Percentiles rank a stretch among this genome's conserved stretches.
Conservation (phyloP, 2,888 invertebrate genomes). For the Desoria tigrina region DNA sequence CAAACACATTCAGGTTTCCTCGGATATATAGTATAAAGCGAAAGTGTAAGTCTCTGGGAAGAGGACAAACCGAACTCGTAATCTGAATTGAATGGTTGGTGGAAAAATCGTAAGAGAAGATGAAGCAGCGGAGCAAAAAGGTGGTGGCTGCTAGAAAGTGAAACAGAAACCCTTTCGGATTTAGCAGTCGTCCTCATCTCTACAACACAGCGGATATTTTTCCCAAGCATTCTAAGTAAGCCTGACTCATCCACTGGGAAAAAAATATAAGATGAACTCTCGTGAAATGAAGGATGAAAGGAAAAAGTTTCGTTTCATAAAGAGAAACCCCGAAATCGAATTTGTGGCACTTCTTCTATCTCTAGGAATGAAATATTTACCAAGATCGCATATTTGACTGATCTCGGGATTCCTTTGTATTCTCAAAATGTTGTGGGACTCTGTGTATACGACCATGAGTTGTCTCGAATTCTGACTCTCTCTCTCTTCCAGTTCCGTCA, state of each 20-base stretch:
- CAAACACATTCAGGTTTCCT: too few relatives aligned
- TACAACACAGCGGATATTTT: not conserved
- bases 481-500: too few relatives aligned
- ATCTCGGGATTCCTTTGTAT: slow-evolving; percentile 19
- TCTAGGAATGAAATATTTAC: slow-evolving; percentile 12
- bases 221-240: not conserved
- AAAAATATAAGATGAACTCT: slow-evolving; percentile 8
- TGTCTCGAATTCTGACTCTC: slow-evolving; percentile 3
- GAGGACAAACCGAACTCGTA: not conserved
- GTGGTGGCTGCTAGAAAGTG: not conserved
- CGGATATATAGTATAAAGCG: not conserved
- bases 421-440: not conserved
- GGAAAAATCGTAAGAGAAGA: not conserved
- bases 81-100: not conserved
- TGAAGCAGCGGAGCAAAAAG: not conserved
- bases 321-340: slow-evolving; percentile 29
- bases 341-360: slow-evolving; percentile 10
- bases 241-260: not conserved
- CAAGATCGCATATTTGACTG: slow-evolving; percentile 17
- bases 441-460: too few relatives aligned
- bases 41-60: not conserved
- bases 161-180: not conserved
- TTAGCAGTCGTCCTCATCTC: too few relatives aligned
- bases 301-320: slow-evolving; percentile 27
- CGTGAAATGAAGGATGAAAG: slow-evolving; percentile 17